Evolutionary conservation across 2,113 vertebrate genomes (phyloP), one percentile per base, ranked within the genome.

Genomic region (Rhinoderma darwinii): DNA sequence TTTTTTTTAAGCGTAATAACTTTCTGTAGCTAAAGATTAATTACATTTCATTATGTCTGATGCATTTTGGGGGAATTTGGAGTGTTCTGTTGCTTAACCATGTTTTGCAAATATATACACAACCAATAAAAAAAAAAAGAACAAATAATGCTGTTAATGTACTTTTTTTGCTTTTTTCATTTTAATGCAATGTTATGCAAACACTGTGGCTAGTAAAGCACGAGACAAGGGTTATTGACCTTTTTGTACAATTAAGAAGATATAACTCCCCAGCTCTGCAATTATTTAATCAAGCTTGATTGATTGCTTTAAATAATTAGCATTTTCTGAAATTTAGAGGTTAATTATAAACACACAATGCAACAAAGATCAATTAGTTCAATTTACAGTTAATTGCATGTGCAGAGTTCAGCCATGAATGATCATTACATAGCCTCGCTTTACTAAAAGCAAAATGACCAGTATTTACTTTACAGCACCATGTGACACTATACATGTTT

Each of bases 291-390:
- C 54, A 61, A 44, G 25, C 5, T 61, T 84, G 37, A 61, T 84
- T 76, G 51, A 84, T 84, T 84, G 25, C 59, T 61, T 61, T 56
- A 37, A 72, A 41, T 18, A 73, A 73, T 84, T 84, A 66, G 51
- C 72, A 84, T 76, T 75, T 59, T 76, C 51, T 75, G 72, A 75
- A 76, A 20, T 59, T 30, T 41, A 76, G 43, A 76, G 83, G 83
- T 84, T 84, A 84, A 76, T 61, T 84, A 61, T 84, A 84, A 59
- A 84, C 83, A 84, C 47, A 61, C 72, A 76, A 43, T 84, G 72
- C 35, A n/a, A 35, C n/a, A 5, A 68, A 47, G 72, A 84, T 84
- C 54, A 84, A 84, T 84, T 76, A 44, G 51, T 59, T 50, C 83
- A 75, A 84, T 76, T 25, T 44, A 76, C 50, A 32, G 70, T 37